Conservation (phyloP, 2,797 vertebrate genomes). For the Numenius phaeopus region DNA sequence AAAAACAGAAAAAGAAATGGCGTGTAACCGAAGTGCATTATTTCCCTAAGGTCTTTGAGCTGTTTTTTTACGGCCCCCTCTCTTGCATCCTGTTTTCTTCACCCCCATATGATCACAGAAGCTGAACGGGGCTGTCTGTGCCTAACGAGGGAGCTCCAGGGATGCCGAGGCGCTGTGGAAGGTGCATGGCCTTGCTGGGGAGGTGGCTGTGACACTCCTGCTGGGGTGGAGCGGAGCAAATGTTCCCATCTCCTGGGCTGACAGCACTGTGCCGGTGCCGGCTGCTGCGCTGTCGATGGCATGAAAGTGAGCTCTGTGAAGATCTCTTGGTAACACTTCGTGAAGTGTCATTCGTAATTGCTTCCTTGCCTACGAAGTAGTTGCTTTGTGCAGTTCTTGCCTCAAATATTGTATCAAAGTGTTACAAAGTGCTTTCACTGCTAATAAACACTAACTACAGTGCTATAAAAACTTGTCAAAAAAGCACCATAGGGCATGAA, state of each 20-base stretch:
- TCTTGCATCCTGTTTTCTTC: neutral
- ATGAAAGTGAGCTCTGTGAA: neutral
- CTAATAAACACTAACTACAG: neutral
- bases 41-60: neutral
- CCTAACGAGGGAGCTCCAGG: neutral
- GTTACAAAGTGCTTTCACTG: neutral
- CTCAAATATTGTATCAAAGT: neutral
- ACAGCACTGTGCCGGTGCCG: neutral
- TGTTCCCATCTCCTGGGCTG: neutral
- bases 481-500: slow-evolving; percentile 6
- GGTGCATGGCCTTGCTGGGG: neutral
- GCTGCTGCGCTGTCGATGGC: rapidly evolving
- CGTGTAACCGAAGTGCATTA: neutral
- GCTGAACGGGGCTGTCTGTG: neutral
- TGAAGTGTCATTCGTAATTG: neutral
- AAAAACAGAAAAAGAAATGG: neutral
- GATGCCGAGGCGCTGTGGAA: neutral
- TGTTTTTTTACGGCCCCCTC: neutral
- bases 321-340: neutral
- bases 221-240: neutral
- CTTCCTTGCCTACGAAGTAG: neutral
- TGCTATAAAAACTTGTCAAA: neutral
- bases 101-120: neutral
- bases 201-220: neutral
- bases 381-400: neutral